Evolutionary conservation across 92 coral and sea anemone species (phyloP), one percentile per base, ranked within the genome.

Genomic region (Palythoa grandiflora): DNA sequence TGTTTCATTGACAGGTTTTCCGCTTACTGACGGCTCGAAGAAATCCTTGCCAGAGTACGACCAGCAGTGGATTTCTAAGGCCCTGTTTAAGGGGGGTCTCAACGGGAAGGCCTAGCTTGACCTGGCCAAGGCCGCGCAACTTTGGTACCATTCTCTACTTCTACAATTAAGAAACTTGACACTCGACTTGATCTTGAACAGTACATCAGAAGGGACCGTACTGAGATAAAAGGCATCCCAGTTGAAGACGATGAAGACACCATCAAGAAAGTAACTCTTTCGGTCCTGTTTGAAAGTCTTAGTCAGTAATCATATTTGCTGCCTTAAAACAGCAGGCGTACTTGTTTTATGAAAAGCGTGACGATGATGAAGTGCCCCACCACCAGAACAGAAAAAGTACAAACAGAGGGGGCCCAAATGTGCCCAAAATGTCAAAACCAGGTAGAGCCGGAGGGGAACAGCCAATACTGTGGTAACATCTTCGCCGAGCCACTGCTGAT

Each of bases 191-290:
- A 66, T 66, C 72, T n/a, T 66, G 72, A 66, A 20, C 72, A 66
- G 72, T 66, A 66, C 72, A 66, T 66, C 72, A 66, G 72, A 39
- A 66, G 72, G 72, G 72, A 66, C 38, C 19, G 39, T 66, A n/a
- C 19, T 66, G 71, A 65, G 71, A 65, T 65, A 65, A 65, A 65
- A 65, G 71, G 21, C 71, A 65, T 65, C 71, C 71, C 71, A n/a
- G 38, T 65, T 5, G 71, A 65, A 65, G 28, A 65, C 7, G 37
- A 65, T 13, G 71, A 65, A n/a, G n/a, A n/a, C n/a, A n/a, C n/a
- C n/a, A n/a, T n/a, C n/a, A n/a, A n/a, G n/a, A n/a, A n/a, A 28
- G 28, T 28, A 28, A 28, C 28, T 28, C 28, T 28, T 28, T 28
- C 28, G 28, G 28, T 28, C 28, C 28, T 28, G 28, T 28, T 0